Evolutionary conservation across 2,113 vertebrate species (phyloP), one percentile per base, ranked within the genome.

Genomic region (Eudorcas thomsonii): DNA sequence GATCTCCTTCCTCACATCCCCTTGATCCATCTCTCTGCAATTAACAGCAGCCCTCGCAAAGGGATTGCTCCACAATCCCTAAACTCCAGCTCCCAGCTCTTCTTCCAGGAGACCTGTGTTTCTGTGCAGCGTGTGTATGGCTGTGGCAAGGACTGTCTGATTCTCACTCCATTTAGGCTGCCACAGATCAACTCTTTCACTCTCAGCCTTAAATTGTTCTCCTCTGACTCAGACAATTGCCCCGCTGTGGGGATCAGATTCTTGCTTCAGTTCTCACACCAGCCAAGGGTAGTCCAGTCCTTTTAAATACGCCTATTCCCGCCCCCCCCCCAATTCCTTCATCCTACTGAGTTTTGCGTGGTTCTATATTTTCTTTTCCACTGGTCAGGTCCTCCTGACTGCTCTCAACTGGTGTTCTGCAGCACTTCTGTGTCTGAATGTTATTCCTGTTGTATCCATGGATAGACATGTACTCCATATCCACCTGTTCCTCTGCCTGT

Each of bases 61-160:
- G 67, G 9, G 67, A 39, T 39, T 74, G 19, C n/a, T 23, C 10
- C 67, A 39, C 10, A 11, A 6, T 74, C 19, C n/a, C 67, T 39
- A 39, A 39, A 23, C n/a, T 74, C 2, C 67, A 74, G 19, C 67
- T 39, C 19, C 10, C 19, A 74, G 19, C 1, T 74, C 67, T 74
- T 10, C 67, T 36, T 71, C 67, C 67, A 23, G 10, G 67, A 6
- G 19, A 39, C 19, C n/a, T 0, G 0, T 23, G 19, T 23, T 71
- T 71, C 10, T 23, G 19, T 0, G 0, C 19, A 39, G n/a, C 0
- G 0, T 13, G 17, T 39, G 19, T 39, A 23, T 74, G n/a, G 67
- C n/a, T 39, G 10, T 23, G 21, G 5, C 5, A 23, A 74, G 10
- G 19, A 39, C n/a, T 12, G 64, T 3, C 64, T 23, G 67, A 39